phyloP scores from a whole-genome alignment of 2,113 vertebrate genomes.

The Tauraco erythrolophus region DNA sequence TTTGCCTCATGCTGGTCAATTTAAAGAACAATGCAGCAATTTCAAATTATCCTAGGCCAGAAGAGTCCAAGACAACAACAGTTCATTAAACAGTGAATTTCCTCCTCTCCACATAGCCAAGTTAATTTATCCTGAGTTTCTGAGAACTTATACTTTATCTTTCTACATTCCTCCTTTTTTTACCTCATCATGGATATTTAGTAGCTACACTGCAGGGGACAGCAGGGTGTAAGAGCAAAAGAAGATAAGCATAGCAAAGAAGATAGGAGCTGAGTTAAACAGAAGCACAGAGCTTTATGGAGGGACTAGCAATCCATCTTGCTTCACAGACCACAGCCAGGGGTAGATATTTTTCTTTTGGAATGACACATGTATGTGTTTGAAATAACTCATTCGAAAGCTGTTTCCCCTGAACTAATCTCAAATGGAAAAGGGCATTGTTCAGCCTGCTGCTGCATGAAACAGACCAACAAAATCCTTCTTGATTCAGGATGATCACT shows the following conservation, averaged over 20 bases:
- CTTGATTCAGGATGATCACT: neutral
- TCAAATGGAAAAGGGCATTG: neutral
- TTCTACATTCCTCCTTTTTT: neutral
- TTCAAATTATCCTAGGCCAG: neutral
- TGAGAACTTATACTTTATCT: neutral
- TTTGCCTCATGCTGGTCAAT: neutral
- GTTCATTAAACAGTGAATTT: neutral
- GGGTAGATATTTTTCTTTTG: conserved; percentile 10
- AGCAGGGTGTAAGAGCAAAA: neutral
- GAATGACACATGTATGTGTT: neutral
- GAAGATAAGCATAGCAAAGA: neutral
- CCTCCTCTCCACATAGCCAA: neutral
- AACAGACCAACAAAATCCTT: neutral
- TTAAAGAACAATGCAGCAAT: neutral
- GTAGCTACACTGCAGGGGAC: neutral
- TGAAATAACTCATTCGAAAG: neutral
- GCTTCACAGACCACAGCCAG: neutral
- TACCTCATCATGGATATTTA: neutral
- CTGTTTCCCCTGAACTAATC: neutral
- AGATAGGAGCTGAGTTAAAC: neutral
- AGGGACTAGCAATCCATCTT: conserved; percentile 18
- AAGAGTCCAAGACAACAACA: neutral
- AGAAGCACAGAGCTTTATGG: neutral
- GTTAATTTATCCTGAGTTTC: neutral
- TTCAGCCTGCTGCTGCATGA: neutral